Evolutionary conservation across 2,888 invertebrate genomes (phyloP), one percentile per base, ranked within the genome.

Genomic region (Epirrhoe alternata): DNA sequence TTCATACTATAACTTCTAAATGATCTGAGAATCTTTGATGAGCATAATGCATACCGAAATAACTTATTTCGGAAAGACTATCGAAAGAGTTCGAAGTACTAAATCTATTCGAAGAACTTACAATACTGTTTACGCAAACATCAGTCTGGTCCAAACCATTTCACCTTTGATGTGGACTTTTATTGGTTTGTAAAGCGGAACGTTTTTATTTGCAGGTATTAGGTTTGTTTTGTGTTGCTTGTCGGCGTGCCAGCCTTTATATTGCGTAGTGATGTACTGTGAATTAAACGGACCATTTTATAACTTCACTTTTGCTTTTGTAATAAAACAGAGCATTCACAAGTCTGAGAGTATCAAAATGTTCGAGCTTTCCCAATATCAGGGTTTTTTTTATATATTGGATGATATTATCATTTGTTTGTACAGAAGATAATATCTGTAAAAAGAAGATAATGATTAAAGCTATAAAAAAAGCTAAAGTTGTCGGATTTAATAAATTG

Each of bases 141-240:
- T 72, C 55, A 59, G 59, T 61, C 60, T 72, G 73, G 38, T 33
- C 47, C 70, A 71, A 78, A 72, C 70, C 75, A 77, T 79, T 77
- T 69, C 70, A 74, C 65, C 79, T 85, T 86, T 85, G 83, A 85
- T 86, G 82, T 83, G 66, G 78, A 78, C 78, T 74, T 86, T 86
- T 81, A 87, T 84, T 74, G 79, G 77, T 76, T 77, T 82, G 83
- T 87, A 84, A 86, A 86, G 79, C 73, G 73, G 72, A 83, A 86
- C 78, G 78, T 83, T 86, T 87, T 87, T 83, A 85, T 86, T 83
- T 73, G 74, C 70, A 50, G 66, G 69, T 61, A 73, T 73, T 74
- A 68, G 73, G 75, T 80, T 81, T 79, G 79, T 81, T 81, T 82
- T 80, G 75, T 78, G 75, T 79, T 72, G 74, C 73, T 71, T 72